Base-by-base conservation (phyloP, 2,888 invertebrate species). In the Smittia aterrima region DNA sequence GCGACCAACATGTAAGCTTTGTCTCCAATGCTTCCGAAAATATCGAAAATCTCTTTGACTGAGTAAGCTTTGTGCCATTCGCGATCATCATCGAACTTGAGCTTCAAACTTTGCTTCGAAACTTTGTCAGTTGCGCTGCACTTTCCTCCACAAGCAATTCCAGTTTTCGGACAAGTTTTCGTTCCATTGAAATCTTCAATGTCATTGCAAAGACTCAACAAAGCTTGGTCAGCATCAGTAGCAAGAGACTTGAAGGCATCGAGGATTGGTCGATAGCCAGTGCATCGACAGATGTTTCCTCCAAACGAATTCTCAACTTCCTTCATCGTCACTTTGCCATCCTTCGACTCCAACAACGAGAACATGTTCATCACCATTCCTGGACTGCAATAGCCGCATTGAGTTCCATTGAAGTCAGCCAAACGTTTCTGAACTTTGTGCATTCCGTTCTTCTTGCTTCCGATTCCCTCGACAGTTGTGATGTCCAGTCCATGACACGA, bases 331-430 rank as follows among this genome's bases (percentile, higher is more conserved):
- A 87, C 77, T n/a, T 82, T 80, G 75, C 79, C 80, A 58, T 84
- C 83, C 75, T 83, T 84, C 0, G 81, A 79, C 77, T 84, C 82
- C 68, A 82, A 79, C 58, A 77, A 82, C 82, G 83, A 81, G 81
- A 87, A 88, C 89, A 91, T 90, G 78, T 87, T 88, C 90, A 91
- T 91, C 53, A 92, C 86, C 88, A 91, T 91, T 7, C 91, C 92
- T 0, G 91, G 87, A 24, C 88, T 87, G 79, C 92, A 92, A 79
- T 85, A 90, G 0, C 91, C 91, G 79, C 91, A 91, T 80, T 91
- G 91, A 0, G 88, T 86, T 0, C 90, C 91, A 78, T 89, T 87
- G 78, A 86, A 84, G 58, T 86, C 83, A 0, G 88, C 88, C 47
- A 91, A 79, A 1, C 85, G 81, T 75, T 84, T 83, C 79, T 91